Evolutionary conservation across 2,113 vertebrate genomes (phyloP).

Genomic region (Leptobrachium leishanense): DNA sequence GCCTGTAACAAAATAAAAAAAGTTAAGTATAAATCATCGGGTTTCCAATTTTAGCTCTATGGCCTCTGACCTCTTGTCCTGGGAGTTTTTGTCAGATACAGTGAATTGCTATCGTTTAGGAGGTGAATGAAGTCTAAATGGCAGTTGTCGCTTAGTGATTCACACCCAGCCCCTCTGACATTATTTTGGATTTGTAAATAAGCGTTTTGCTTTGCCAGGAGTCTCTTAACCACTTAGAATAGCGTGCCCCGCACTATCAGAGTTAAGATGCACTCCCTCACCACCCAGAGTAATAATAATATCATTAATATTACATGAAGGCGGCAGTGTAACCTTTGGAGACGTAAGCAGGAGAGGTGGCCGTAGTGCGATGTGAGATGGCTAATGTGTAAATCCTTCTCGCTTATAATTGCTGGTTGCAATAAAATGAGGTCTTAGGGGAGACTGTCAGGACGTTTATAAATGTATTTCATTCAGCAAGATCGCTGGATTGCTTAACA

Average conservation of each 20-base stretch:
- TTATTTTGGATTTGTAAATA: no score
- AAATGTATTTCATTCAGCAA: conserved; percentile 41
- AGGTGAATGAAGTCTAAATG: no score
- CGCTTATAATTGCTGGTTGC: conserved; percentile 25
- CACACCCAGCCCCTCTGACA: no score
- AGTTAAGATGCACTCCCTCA: conserved; percentile 17
- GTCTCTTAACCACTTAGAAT: no score
- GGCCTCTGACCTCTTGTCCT: no score
- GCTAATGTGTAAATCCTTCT: conserved; percentile 39
- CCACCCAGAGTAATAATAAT: conserved; percentile 42
- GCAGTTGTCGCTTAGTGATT: no score
- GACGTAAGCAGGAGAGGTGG: conserved; percentile 29
- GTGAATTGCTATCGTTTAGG: no score
- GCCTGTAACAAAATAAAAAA: no score
- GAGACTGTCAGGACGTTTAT: conserved; percentile 15
- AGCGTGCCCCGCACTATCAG: neutral
- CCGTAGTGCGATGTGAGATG: conserved; percentile 5
- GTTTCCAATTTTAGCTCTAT: no score
- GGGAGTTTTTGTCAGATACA: no score
- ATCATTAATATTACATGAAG: conserved; percentile 46
- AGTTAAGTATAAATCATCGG: no score
- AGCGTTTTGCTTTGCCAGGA: no score
- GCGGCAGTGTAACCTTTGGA: conserved; percentile 34
- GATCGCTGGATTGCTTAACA: neutral
- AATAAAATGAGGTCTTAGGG: conserved; percentile 30